Conservation (phyloP, 2,888 invertebrate species). For the Ichneumoninae sp. region DNA sequence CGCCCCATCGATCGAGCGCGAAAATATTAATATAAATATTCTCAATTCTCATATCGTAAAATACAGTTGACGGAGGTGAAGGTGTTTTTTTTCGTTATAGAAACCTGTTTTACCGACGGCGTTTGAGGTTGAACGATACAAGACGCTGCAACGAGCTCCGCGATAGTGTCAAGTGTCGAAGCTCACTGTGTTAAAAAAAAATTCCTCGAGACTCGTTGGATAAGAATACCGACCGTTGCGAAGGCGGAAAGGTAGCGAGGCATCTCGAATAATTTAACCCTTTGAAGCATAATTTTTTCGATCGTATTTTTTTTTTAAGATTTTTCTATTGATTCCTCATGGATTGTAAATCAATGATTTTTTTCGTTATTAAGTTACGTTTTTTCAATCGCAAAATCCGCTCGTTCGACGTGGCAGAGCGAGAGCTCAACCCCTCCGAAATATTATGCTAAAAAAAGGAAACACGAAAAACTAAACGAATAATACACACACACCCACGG, state of each 20-base stretch:
- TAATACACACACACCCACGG: not conserved
- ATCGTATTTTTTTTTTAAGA: not conserved
- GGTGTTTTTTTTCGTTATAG: not conserved
- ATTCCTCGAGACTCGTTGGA: not conserved
- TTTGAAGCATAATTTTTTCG: not conserved
- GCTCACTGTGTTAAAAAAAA: not conserved
- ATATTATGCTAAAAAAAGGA: not conserved
- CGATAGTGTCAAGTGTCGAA: not conserved
- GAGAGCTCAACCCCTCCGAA: conserved; percentile 70
- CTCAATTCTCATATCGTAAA: not conserved
- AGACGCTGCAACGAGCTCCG: not conserved
- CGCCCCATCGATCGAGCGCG: conserved; percentile 59
- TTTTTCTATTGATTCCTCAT: not conserved
- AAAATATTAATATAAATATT: not conserved
- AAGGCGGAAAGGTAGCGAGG: not conserved
- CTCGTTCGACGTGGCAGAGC: conserved; percentile 51
- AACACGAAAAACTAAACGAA: conserved; percentile 5
- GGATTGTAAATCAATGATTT: not conserved
- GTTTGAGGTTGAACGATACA: not conserved
- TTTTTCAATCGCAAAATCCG: not conserved
- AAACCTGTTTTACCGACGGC: conserved; percentile 37
- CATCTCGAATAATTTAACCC: not conserved
- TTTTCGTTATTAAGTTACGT: not conserved
- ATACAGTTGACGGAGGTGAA: not conserved
- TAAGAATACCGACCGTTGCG: conserved; percentile 10